Base-by-base conservation (phyloP, 1,140 invertebrate genomes). In the Aradophagus sp. region DNA sequence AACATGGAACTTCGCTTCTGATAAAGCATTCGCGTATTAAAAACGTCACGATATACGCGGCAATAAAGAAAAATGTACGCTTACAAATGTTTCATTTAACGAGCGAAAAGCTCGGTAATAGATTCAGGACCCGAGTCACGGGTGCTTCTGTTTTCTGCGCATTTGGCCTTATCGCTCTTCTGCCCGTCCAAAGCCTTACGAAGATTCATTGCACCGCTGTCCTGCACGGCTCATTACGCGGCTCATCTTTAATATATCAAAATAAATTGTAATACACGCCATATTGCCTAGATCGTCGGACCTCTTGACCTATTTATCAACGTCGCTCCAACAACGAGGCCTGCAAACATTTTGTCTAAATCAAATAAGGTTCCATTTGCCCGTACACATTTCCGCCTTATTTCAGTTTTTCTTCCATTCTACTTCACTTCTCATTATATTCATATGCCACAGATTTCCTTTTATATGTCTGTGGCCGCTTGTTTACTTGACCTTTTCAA, bases 201-300 rank as follows among this genome's bases (percentile, higher is more conserved):
- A 67, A 59, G 63, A 67, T 67, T 67, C 63, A 67, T 67, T 38
- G 47, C 45, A 44, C 5, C 26, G 23, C 34, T 44, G 16, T 23
- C 36, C 39, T 45, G 44, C 47, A 58, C 29, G 45, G 44, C 38
- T 67, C 53, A 45, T 67, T 67, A 67, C 38, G 47, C 53, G 31
- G 38, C 47, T 67, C 52, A 58, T 67, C 53, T 58, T 67, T 58
- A 52, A 67, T 58, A 58, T 45, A 67, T 67, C 53, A 67, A 58
- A 67, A 67, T 52, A 67, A 58, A 67, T 67, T 56, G 62, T 66
- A 66, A 56, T 58, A 50, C 48, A 27, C 31, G 52, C 14, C 35
- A 44, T 66, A 56, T 66, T 66, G 31, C 13, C 29, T 12, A 48
- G 35, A 27, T 48, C 50, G 48, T 48, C 48, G 27, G 35, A 29